These are phyloP conservation scores for Erythrocercus mccallii DNA, from an alignment of 2,113 vertebrate genomes.

Conservation along the genomic window DNA sequence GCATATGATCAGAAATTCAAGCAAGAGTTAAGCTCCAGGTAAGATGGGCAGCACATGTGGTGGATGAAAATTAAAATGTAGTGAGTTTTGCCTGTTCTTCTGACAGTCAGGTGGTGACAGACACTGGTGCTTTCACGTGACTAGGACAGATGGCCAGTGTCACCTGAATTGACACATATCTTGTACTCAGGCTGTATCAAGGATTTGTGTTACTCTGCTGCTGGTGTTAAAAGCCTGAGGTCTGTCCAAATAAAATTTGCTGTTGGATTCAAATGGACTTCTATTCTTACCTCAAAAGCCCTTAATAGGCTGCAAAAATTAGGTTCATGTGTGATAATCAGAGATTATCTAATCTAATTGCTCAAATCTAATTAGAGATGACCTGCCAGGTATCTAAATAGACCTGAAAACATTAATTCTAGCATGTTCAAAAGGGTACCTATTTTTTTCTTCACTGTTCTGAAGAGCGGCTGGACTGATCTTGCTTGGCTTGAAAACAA, in stretches of 20 bases:
- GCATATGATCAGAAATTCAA: neutral
- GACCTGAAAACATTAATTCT: neutral
- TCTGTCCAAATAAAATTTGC: neutral
- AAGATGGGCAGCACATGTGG: neutral
- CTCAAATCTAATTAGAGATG: neutral
- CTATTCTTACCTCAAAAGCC: neutral
- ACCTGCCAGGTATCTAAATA: neutral
- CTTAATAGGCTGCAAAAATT: neutral
- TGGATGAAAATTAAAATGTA: neutral
- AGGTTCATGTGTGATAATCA: neutral
- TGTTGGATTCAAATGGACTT: neutral
- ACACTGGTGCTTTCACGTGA: neutral
- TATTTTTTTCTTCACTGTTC: neutral
- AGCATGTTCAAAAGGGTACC: neutral
- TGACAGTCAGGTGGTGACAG: neutral
- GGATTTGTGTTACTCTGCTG: neutral
- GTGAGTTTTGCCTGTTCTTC: neutral
- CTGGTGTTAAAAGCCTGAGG: neutral
- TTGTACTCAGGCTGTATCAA: rapidly evolving
- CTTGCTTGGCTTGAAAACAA: neutral
- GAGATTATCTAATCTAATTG: neutral
- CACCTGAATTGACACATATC: neutral
- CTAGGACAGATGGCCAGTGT: neutral
- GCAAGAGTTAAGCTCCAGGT: neutral
- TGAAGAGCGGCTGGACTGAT: neutral